phyloP scores from a whole-genome alignment of 1,140 invertebrate species.

The Temnothorax curvispinosus region DNA sequence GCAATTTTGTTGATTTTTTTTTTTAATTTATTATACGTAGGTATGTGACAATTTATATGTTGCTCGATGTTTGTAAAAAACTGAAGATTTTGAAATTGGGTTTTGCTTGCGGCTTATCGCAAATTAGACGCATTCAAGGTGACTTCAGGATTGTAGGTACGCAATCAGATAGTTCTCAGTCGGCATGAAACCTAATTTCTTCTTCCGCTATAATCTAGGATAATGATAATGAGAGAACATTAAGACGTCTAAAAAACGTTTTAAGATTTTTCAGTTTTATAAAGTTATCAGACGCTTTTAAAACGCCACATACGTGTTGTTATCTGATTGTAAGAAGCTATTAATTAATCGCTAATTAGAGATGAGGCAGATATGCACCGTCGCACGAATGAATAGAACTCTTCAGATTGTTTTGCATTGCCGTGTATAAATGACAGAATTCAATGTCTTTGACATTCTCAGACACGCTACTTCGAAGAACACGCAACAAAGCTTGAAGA shows the following conservation, averaged over 20 bases:
- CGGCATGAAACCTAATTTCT: neutral
- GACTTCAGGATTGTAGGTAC: neutral
- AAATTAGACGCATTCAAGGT: conserved; percentile 13
- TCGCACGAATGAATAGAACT: neutral
- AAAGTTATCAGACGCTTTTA: neutral
- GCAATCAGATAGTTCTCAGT: conserved; percentile 13
- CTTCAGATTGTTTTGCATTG: conserved; percentile 11
- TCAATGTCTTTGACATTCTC: neutral
- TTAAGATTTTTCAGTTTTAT: neutral
- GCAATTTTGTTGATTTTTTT: neutral
- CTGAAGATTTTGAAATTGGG: neutral
- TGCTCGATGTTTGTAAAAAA: neutral
- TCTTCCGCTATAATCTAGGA: neutral
- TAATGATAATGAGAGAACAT: neutral
- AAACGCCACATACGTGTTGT: too few species aligned
- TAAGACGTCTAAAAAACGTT: neutral
- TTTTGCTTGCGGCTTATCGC: neutral
- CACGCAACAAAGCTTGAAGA: neutral
- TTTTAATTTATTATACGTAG: neutral
- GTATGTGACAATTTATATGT: neutral
- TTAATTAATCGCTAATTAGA: conserved; percentile 35
- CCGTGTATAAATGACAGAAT: neutral
- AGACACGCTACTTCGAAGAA: neutral
- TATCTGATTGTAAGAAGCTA: neutral
- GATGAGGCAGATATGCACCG: neutral